Base-by-base conservation (phyloP, 2,113 vertebrate species). In the Chloroceryle aenea region DNA sequence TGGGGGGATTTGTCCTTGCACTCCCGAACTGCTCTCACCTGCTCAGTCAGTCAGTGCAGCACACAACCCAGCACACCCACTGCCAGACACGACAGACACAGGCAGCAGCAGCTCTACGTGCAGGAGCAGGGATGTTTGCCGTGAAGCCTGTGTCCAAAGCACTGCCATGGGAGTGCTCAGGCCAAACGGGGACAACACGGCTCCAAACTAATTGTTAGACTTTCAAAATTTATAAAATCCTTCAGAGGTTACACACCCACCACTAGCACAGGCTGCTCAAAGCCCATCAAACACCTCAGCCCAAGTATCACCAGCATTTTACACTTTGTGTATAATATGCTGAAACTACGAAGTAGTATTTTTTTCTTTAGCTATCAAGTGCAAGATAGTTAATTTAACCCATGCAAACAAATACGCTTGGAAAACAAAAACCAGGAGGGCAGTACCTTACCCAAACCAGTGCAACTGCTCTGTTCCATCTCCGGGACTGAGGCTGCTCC, bases 81-180 rank as follows among this genome's bases (percentile, higher is more conserved):
- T 4, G 26, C 56, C 67, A 5, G 8, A 3, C 50, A 27, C 3
- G 18, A 10, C 10, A 27, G 21, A 30, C 45, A 14, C 27, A 7
- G n/a, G 45, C 58, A 64, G 30, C 12, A 32, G 47, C n/a, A 12
- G 4, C n/a, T 21, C 38, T 5, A 7, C 13, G 1, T 10, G 9
- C 26, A 14, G 18, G 10, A 38, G 26, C 0, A 23, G 52, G 42
- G 43, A 21, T 19, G 1, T 3, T 30, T 36, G 8, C 42, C 4
- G 0, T 0, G 6, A 14, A 36, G 34, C 36, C 53, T 16, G 15
- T 1, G 3, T 2, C 12, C 1, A 17, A n/a, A 69, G 53, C 36
- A 73, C 13, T 1, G 53, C 25, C 42, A 55, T 29, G 3, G 2
- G 7, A 26, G 22, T 1, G 19, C 64, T 69, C 69, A 10, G 14